A percentile compares a stretch with the other conserved stretches of the same genome.
Conservation (phyloP, 2,797 vertebrate genomes). For the Synaphobranchus kaupii region DNA sequence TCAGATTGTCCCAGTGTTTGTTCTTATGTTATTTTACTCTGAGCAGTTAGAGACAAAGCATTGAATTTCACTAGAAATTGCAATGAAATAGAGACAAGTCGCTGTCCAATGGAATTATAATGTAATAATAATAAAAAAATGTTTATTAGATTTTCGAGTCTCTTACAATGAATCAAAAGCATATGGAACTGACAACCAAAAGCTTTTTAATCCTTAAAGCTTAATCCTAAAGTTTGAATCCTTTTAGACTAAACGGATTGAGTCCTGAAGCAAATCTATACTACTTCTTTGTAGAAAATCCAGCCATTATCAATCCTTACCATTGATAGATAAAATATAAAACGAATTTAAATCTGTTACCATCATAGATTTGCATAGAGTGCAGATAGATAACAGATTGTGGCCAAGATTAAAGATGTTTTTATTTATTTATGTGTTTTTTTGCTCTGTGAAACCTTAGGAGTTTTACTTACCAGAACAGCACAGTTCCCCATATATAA, state of each 20-base stretch:
- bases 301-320: background rate
- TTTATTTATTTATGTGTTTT: background rate
- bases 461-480: background rate
- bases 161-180: background rate
- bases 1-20: background rate
- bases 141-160: background rate
- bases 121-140: background rate
- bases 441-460: background rate
- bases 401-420: background rate
- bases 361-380: background rate
- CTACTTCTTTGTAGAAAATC: background rate
- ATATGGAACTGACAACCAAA: background rate
- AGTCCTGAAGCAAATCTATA: background rate
- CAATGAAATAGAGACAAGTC: constrained; percentile 3
- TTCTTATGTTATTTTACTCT: background rate
- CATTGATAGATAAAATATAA: background rate
- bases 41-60: background rate
- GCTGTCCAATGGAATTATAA: background rate
- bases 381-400: background rate
- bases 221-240: background rate
- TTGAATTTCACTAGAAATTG: background rate
- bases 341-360: background rate
- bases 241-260: background rate
- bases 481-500: background rate
- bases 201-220: background rate